phyloP scores from a whole-genome alignment of 2,888 invertebrate genomes.

The Harpalus rufipes region DNA sequence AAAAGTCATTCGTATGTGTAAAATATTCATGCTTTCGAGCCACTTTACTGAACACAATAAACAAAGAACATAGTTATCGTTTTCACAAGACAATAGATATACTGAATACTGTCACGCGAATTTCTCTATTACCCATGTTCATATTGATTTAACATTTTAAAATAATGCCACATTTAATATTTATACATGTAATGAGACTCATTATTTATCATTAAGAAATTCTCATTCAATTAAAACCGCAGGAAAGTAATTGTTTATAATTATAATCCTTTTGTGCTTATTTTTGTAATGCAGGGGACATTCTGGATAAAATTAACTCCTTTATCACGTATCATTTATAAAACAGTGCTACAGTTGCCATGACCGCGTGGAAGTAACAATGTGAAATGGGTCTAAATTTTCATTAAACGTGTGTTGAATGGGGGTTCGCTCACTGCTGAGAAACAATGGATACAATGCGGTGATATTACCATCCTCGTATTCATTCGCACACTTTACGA shows the following conservation, averaged over 20 bases:
- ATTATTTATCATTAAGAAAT: not conserved
- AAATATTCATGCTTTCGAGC: too few species aligned
- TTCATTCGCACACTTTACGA: constrained; percentile 34
- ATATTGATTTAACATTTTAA: too few species aligned
- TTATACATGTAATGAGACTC: not conserved
- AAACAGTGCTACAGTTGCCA: not conserved
- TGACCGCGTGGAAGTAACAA: constrained; percentile 17
- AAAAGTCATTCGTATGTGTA: too few species aligned
- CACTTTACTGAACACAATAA: too few species aligned
- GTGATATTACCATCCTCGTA: constrained; percentile 24
- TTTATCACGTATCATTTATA: constrained; percentile 29
- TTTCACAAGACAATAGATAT: too few species aligned
- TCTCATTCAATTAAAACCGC: not conserved
- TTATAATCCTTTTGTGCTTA: not conserved
- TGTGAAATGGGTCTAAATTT: constrained; percentile 37
- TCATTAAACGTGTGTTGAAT: constrained; percentile 30
- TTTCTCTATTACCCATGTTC: too few species aligned
- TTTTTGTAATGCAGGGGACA: constrained; percentile 3
- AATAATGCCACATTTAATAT: too few species aligned
- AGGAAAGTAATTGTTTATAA: not conserved
- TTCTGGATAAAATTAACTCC: constrained; percentile 13
- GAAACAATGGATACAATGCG: constrained; percentile 31
- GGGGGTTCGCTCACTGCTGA: not conserved
- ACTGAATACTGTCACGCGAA: too few species aligned
- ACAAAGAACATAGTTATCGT: too few species aligned